These are phyloP conservation scores for Sebastes itinus DNA, from an alignment of 2,797 vertebrate species.

Conservation along the genomic window DNA sequence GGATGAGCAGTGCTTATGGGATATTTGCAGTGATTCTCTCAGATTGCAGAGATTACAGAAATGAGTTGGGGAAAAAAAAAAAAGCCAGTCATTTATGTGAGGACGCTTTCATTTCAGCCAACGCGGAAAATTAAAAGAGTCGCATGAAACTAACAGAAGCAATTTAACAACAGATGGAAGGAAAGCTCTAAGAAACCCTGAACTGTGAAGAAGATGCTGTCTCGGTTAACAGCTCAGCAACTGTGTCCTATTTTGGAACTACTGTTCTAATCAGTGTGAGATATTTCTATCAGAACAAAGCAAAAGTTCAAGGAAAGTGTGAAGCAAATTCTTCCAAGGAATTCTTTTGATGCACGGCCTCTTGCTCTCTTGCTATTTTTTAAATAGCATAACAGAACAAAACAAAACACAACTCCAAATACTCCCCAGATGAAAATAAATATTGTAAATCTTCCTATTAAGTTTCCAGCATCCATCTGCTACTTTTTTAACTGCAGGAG, in stretches of 20 bases:
- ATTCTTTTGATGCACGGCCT: constrained; percentile 35
- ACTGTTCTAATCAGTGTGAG: constrained; percentile 29
- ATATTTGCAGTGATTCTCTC: constrained; percentile 33
- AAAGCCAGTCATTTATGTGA: not conserved
- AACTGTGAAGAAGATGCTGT: constrained; percentile 21
- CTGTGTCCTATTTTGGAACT: constrained; percentile 42
- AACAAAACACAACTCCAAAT: constrained; percentile 43
- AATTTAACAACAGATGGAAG: constrained; percentile 21
- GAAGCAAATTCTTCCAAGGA: constrained; percentile 33
- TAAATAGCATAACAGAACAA: constrained; percentile 20
- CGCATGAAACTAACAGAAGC: constrained; percentile 9
- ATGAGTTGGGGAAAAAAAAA: not conserved
- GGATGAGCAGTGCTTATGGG: constrained; percentile 32
- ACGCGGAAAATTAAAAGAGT: constrained; percentile 27
- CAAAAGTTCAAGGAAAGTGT: constrained; percentile 56
- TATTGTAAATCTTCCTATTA: constrained; percentile 21
- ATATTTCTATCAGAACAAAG: constrained; percentile 55
- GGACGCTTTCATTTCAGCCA: constrained; percentile 23
- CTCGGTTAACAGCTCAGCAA: constrained; percentile 23
- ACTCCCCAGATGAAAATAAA: constrained; percentile 35
- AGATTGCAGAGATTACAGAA: constrained; percentile 16
- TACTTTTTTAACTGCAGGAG: constrained; percentile 1
- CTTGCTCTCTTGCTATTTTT: constrained; percentile 3
- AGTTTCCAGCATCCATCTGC: constrained; percentile 10
- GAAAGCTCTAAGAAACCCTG: not conserved